phyloP scores from a whole-genome alignment of 2,888 invertebrate genomes.

The Epirrita christyi region DNA sequence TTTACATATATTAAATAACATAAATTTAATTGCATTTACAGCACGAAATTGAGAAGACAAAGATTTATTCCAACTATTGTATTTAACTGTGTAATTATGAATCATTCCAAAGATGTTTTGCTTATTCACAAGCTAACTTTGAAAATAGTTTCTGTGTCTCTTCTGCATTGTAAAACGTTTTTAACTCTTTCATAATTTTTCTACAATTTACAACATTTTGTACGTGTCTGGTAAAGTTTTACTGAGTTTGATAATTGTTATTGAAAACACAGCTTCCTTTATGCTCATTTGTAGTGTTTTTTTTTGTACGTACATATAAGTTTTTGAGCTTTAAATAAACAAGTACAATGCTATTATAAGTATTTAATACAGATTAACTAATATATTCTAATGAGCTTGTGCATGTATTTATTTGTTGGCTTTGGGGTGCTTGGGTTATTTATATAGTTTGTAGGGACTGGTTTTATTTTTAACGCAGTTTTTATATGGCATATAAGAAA shows the following conservation, averaged over 20 bases:
- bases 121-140: neutral
- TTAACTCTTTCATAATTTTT: neutral
- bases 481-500: no score
- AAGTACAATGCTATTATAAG: conserved; percentile 70
- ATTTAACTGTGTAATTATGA: conserved; percentile 46
- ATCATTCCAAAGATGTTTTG: conserved; percentile 78
- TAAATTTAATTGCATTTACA: conserved; percentile 43
- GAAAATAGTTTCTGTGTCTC: neutral
- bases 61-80: conserved; percentile 28
- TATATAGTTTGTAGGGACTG: conserved; percentile 53
- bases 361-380: conserved; percentile 55
- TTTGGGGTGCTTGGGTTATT: conserved; percentile 79
- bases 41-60: conserved; percentile 41
- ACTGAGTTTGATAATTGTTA: neutral
- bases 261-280: neutral
- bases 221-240: neutral
- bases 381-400: conserved; percentile 67
- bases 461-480: conserved; percentile 21
- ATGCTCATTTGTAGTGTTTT: conserved; percentile 13
- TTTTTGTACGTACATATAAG: conserved; percentile 37
- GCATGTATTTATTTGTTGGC: conserved; percentile 69
- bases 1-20: conserved; percentile 37
- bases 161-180: no score
- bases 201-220: neutral
- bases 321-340: conserved; percentile 79